Conservation (phyloP, 2,797 vertebrate species). For the Brachymystax lenok region DNA sequence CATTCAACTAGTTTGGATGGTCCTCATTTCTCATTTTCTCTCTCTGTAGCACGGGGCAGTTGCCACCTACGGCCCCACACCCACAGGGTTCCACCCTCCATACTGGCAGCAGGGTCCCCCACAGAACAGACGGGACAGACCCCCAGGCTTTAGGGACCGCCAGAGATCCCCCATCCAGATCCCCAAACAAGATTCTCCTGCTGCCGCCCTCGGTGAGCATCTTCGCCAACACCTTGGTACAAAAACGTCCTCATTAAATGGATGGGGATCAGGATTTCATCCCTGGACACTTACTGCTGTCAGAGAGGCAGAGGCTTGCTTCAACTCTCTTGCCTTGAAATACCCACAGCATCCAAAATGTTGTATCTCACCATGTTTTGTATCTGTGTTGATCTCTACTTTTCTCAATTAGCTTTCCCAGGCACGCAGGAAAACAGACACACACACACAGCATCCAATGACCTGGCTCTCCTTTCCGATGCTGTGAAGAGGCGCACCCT, state of each 20-base stretch:
- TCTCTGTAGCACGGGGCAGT: conserved; percentile 92
- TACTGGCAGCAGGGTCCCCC: conserved; percentile 98
- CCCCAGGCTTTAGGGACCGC: conserved; percentile 88
- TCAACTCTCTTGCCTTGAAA: neutral
- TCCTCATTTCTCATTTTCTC: conserved; percentile 56
- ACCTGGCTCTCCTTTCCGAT: conserved; percentile 69
- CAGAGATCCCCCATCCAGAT: conserved; percentile 92
- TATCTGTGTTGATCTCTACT: neutral
- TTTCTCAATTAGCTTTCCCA: neutral
- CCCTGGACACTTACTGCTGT: neutral
- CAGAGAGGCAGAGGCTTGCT: neutral
- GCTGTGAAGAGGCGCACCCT: conserved; percentile 95
- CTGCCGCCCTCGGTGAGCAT: conserved; percentile 78
- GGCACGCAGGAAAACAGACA: neutral
- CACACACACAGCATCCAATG: neutral
- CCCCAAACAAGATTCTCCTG: conserved; percentile 88
- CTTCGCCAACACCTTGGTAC: neutral
- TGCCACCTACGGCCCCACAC: conserved; percentile 87
- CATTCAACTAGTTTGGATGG: neutral
- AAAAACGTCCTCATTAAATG: neutral
- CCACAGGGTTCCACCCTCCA: conserved; percentile 88
- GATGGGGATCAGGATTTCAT: neutral
- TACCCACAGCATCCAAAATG: neutral
- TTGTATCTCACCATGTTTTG: neutral
- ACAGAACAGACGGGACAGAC: conserved; percentile 92